These are phyloP conservation scores for Natrix natrix DNA, from an alignment of 2,797 vertebrate species.

Conservation along the genomic window DNA sequence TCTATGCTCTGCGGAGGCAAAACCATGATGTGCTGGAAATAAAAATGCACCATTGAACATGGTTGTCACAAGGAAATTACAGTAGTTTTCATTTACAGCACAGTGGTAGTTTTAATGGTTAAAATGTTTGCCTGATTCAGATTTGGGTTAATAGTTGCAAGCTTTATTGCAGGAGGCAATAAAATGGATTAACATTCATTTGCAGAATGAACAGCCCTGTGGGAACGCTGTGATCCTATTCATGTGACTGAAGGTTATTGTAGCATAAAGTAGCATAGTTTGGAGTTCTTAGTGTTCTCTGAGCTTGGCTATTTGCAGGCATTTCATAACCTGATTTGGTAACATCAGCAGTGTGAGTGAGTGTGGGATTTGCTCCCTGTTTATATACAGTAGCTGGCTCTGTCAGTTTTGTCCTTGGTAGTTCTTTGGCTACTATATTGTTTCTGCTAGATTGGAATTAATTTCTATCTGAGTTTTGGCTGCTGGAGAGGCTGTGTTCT, in stretches of 20 bases:
- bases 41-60: conserved; percentile 32
- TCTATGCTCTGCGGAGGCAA: conserved; percentile 40
- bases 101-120: conserved; percentile 2
- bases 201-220: not conserved
- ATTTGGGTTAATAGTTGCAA: conserved; percentile 28
- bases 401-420: not conserved
- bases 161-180: not conserved
- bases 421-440: not conserved
- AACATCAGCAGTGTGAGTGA: not conserved
- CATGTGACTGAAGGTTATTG: not conserved
- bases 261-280: not conserved
- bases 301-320: not conserved
- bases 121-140: conserved; percentile 9
- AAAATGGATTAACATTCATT: not conserved
- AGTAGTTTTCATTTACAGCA: conserved; percentile 23
- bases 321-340: not conserved
- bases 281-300: not conserved
- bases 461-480: not conserved
- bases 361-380: not conserved
- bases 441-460: not conserved
- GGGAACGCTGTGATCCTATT: not conserved
- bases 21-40: conserved; percentile 28
- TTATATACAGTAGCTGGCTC: not conserved
- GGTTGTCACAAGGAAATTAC: conserved; percentile 34
- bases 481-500: not conserved